A percentile compares a stretch with the other conserved stretches of the same genome.
Evolutionary conservation across 2,888 invertebrate species (phyloP).

Genomic region (Trilocha varians): DNA sequence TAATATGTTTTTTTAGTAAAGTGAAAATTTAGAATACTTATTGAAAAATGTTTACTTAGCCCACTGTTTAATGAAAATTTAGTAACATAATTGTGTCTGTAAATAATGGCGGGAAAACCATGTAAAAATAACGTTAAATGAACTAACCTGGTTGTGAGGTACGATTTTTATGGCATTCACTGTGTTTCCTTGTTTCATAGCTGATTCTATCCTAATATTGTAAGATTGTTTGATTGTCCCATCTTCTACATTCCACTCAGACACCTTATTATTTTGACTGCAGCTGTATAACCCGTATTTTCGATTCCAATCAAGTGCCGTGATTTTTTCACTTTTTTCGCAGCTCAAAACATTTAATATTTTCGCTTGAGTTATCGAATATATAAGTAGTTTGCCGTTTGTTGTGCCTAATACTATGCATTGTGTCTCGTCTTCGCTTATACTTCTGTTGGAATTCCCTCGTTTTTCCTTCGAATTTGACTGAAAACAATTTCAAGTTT

Average conservation of each 20-base stretch:
- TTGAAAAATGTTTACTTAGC: no score
- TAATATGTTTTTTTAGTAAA: no score
- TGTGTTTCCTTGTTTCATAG: slow-evolving; percentile 68
- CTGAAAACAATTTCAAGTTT: slow-evolving; percentile 10
- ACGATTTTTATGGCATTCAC: slow-evolving; percentile 76
- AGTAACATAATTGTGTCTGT: no score
- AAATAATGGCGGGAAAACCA: no score
- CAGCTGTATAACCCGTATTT: slow-evolving; percentile 69
- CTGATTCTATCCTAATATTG: slow-evolving; percentile 76
- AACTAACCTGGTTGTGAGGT: slow-evolving; percentile 61
- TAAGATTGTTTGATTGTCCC: slow-evolving; percentile 64
- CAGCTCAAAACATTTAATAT: slow-evolving; percentile 71
- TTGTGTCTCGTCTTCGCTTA: slow-evolving; percentile 41
- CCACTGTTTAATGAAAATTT: no score
- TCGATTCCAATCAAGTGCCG: slow-evolving; percentile 73
- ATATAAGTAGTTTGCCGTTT: slow-evolving; percentile 80
- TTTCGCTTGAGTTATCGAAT: slow-evolving; percentile 78
- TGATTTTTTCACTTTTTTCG: slow-evolving; percentile 37
- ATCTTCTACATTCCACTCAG: slow-evolving; percentile 70
- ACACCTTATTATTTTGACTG: slow-evolving; percentile 64
- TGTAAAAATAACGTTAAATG: no score
- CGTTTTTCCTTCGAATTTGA: slow-evolving; percentile 24
- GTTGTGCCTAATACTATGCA: slow-evolving; percentile 82
- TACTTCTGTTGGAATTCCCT: slow-evolving; percentile 33
- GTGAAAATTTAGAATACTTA: no score